A percentile compares a stretch with the other conserved stretches of the same genome.
These are phyloP conservation scores for Chrysolina oricalcia DNA, from an alignment of 2,888 invertebrate genomes.

Conservation along the genomic window DNA sequence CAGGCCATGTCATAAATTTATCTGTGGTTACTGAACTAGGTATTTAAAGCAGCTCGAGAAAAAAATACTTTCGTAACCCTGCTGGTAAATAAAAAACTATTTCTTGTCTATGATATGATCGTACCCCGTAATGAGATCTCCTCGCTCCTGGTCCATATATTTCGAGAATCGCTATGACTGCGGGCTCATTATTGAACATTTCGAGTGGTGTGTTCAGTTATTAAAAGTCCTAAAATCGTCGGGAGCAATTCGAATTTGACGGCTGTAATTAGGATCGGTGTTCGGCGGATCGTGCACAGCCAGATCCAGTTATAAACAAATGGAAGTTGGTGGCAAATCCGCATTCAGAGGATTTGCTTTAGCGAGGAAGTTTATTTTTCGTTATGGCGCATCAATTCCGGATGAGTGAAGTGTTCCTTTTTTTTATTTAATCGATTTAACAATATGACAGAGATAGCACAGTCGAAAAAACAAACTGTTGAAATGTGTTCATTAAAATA, in stretches of 20 bases:
- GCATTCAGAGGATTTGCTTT: slow-evolving; percentile 36
- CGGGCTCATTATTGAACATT: slow-evolving; percentile 23
- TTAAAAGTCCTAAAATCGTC: slow-evolving; percentile 38
- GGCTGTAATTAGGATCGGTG: slow-evolving; percentile 45
- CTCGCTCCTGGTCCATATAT: not conserved
- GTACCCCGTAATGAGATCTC: not conserved
- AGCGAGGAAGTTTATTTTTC: slow-evolving; percentile 9
- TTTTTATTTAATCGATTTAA: not conserved
- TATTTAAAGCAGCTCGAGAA: too few relatives aligned
- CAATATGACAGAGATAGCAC: not conserved
- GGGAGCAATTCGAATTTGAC: slow-evolving; percentile 42
- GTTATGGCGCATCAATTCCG: not conserved
- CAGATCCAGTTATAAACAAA: slow-evolving; percentile 36
- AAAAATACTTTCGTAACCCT: too few relatives aligned
- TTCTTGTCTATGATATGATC: not conserved
- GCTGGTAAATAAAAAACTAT: too few relatives aligned
- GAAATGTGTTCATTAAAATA: too few relatives aligned
- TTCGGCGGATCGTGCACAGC: slow-evolving; percentile 24
- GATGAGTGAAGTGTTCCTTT: not conserved
- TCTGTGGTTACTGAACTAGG: too few relatives aligned
- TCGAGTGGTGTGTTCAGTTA: slow-evolving; percentile 32
- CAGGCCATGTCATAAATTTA: too few relatives aligned
- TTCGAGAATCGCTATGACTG: slow-evolving; percentile 15
- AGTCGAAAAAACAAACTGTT: too few relatives aligned
- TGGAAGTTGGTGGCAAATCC: slow-evolving; percentile 32